phyloP scores from a whole-genome alignment of 1,140 invertebrate species.

The Popillia japonica region DNA sequence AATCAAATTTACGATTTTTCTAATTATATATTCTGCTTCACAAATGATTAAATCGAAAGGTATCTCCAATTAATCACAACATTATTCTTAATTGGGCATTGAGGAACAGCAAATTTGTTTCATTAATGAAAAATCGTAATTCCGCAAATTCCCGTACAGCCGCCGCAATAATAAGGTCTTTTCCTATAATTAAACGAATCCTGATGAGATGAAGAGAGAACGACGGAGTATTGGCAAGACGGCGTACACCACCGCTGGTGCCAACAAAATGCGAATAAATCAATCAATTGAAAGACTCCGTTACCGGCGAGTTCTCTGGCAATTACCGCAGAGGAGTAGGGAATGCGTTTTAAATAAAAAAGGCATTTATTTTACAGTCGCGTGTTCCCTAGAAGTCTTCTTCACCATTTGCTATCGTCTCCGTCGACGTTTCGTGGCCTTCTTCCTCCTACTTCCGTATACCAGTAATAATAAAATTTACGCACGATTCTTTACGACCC shows the following conservation, averaged over 20 bases:
- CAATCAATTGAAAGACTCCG: constrained; percentile 30
- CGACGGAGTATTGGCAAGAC: background rate
- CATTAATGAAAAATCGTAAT: constrained; percentile 29
- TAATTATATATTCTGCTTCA: background rate
- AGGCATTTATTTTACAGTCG: constrained; percentile 31
- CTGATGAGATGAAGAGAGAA: background rate
- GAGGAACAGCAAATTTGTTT: background rate
- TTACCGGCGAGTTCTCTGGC: background rate
- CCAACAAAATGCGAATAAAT: constrained; percentile 24
- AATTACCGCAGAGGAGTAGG: background rate
- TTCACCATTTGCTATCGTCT: constrained; percentile 9
- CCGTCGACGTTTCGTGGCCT: background rate
- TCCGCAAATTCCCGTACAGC: background rate
- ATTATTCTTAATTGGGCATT: background rate
- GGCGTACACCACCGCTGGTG: background rate
- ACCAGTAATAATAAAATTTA: constrained; percentile 33
- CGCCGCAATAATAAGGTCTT: constrained; percentile 11
- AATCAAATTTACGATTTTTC: background rate
- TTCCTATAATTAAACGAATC: constrained; percentile 33
- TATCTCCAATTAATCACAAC: background rate
- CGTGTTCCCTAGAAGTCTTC: constrained; percentile 19
- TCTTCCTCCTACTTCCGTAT: background rate
- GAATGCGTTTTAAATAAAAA: constrained; percentile 28
- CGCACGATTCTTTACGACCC: constrained; percentile 26
- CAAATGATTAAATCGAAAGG: background rate